A percentile compares a stretch with the other conserved stretches of the same genome.
Evolutionary conservation across 2,888 invertebrate genomes (phyloP).

Genomic region (Stictocephala bisonia): DNA sequence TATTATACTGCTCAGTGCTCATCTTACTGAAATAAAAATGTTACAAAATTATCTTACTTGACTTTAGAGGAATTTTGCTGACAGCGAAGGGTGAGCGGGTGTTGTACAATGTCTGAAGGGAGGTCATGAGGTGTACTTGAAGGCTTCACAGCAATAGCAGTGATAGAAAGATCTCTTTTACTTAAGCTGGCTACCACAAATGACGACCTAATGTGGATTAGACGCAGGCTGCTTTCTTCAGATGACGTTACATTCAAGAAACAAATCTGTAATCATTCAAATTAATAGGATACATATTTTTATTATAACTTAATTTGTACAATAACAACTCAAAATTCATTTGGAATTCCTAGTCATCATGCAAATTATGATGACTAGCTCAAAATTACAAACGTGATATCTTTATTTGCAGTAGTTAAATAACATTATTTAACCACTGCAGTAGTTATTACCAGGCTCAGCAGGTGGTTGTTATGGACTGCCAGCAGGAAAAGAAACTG

Average conservation of each 20-base stretch:
- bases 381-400: no score
- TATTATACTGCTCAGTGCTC: no score
- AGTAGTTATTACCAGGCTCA: no score
- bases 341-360: no score
- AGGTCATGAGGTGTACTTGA: neutral
- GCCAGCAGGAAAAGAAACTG: no score
- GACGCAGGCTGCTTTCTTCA: slow-evolving; percentile 74
- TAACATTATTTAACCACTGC: no score
- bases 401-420: no score
- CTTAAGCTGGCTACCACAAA: slow-evolving; percentile 74
- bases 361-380: no score
- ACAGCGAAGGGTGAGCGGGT: slow-evolving; percentile 19
- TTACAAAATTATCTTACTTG: neutral
- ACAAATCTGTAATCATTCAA: slow-evolving; percentile 70
- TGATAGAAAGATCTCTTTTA: slow-evolving; percentile 68
- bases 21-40: neutral
- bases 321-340: no score
- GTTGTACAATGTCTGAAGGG: slow-evolving; percentile 8
- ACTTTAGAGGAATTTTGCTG: slow-evolving; percentile 21
- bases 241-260: slow-evolving; percentile 74
- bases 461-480: no score
- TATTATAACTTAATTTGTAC: no score
- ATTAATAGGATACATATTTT: no score
- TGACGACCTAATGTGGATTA: slow-evolving; percentile 73
- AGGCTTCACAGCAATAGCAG: slow-evolving; percentile 65